A percentile compares a stretch with the other conserved stretches of the same genome.
phyloP scores from a whole-genome alignment of 2,797 vertebrate genomes.

The Manis pentadactyla region DNA sequence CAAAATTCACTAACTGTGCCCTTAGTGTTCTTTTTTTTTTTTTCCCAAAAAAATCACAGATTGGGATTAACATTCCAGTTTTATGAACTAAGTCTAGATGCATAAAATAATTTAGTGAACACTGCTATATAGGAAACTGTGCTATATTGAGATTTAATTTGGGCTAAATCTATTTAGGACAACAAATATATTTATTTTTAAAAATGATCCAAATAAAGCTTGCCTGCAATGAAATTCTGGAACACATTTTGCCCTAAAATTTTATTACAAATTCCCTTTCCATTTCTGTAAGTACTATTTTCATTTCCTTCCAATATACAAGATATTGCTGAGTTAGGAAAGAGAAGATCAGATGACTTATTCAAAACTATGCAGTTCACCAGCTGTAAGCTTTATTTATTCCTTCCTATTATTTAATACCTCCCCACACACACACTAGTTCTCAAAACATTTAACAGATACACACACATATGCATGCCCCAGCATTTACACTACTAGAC shows the following conservation, averaged over 20 bases:
- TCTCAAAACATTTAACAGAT: background rate
- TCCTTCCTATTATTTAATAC: background rate
- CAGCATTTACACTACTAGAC: background rate
- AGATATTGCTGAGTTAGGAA: slow-evolving; percentile 1
- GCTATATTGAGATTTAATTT: slow-evolving; percentile 23
- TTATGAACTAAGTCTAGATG: background rate
- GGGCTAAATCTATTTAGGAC: background rate
- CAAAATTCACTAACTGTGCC: background rate
- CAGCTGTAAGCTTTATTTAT: background rate
- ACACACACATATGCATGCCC: background rate
- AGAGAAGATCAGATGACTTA: background rate
- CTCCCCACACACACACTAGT: background rate
- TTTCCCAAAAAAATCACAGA: fast-evolving
- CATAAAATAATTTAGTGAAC: background rate
- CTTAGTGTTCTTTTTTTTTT: background rate
- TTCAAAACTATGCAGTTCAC: background rate
- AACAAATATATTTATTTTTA: slow-evolving; percentile 30
- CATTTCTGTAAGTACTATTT: slow-evolving; percentile 15
- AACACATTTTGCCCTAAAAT: background rate
- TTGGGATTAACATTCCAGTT: background rate
- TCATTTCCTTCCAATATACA: background rate
- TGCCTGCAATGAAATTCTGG: background rate
- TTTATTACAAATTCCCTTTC: background rate
- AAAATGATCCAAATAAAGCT: background rate
- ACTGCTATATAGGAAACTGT: background rate